Conservation (phyloP, 2,888 invertebrate genomes). For the Rapana venosa region DNA sequence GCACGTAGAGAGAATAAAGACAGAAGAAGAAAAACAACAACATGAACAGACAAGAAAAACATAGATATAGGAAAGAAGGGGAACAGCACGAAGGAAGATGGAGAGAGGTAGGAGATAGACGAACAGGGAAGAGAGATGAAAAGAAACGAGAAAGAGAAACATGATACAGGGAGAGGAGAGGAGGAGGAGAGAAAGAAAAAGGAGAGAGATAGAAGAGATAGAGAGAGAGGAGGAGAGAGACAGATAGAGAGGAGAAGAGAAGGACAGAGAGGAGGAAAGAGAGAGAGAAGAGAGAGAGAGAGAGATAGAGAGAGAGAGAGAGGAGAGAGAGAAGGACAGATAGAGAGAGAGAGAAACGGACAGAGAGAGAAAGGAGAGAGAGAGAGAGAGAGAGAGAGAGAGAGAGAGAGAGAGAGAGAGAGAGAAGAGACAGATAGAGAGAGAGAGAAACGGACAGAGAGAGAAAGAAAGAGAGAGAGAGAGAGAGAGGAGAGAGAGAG, state of each 20-base stretch:
- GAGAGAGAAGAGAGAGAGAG: background rate
- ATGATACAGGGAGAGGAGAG: background rate
- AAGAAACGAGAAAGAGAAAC: background rate
- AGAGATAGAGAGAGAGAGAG: background rate
- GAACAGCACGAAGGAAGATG: background rate
- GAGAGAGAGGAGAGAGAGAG: background rate
- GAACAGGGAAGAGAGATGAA: background rate
- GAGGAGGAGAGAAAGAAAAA: background rate
- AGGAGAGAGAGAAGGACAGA: background rate
- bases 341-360: background rate
- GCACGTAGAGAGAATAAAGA: background rate
- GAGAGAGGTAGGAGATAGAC: background rate
- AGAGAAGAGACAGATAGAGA: no score
- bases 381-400: background rate
- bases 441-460: background rate
- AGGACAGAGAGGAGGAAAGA: background rate
- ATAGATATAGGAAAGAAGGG: background rate
- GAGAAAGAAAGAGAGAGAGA: background rate
- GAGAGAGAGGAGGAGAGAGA: background rate
- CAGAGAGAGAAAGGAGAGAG: background rate
- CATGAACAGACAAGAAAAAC: background rate
- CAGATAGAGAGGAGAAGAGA: background rate
- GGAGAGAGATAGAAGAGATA: background rate
- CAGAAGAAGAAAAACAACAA: background rate
- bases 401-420: background rate